A percentile compares a stretch with the other conserved stretches of the same genome.
phyloP scores from a whole-genome alignment of 2,888 invertebrate species.

The Agrotis puta region DNA sequence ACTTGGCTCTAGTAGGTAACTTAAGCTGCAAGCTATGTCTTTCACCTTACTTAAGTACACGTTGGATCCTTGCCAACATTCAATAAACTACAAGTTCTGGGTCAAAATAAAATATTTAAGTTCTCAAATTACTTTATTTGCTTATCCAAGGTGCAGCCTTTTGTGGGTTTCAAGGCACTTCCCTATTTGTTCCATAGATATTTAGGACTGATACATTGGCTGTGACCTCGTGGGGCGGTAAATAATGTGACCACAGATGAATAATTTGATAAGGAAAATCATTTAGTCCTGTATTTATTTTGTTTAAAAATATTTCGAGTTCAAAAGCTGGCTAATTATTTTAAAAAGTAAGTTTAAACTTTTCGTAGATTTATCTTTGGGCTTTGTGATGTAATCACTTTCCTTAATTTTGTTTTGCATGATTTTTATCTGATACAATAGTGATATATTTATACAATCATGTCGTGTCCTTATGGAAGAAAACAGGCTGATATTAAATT shows the following conservation, averaged over 20 bases:
- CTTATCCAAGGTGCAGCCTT: constrained; percentile 30
- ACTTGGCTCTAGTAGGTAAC: constrained; percentile 1
- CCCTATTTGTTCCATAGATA: constrained; percentile 57
- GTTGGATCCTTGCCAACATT: constrained; percentile 33
- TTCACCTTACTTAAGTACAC: constrained; percentile 15
- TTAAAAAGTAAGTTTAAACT: background rate
- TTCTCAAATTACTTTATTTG: constrained; percentile 45
- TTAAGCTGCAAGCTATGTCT: constrained; percentile 1
- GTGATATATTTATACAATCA: too few species aligned
- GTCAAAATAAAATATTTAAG: constrained; percentile 31
- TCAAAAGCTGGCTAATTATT: background rate
- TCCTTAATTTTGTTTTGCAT: background rate
- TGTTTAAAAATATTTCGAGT: background rate
- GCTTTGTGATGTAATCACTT: background rate
- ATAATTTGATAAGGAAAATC: constrained; percentile 37
- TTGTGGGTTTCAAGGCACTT: constrained; percentile 53
- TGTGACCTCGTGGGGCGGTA: constrained; percentile 42
- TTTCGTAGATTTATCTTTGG: too few species aligned
- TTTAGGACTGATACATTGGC: constrained; percentile 52
- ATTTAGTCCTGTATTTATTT: constrained; percentile 5
- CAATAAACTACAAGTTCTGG: constrained; percentile 25
- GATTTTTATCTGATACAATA: too few species aligned
- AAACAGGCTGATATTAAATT: background rate
- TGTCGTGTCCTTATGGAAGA: background rate
- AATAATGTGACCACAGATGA: constrained; percentile 31